These are phyloP conservation scores for Acleris literana DNA, from an alignment of 2,888 invertebrate species.

Conservation along the genomic window DNA sequence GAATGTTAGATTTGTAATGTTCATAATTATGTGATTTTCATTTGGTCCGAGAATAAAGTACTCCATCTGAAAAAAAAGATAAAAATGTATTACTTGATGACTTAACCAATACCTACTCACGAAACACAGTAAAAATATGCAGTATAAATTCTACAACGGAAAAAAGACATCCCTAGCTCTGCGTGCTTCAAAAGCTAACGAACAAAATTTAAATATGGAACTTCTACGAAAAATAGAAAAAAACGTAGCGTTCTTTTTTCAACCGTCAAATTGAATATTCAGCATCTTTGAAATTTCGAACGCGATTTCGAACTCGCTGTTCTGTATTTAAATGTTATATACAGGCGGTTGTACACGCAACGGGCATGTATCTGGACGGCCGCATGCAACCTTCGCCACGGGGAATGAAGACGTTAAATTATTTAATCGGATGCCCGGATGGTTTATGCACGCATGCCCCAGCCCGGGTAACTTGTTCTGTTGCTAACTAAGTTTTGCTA, in stretches of 20 bases:
- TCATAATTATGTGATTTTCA: too few species aligned
- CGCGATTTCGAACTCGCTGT: slow-evolving; percentile 17
- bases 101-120: background rate
- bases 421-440: slow-evolving; percentile 77
- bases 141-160: background rate
- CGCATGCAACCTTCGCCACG: slow-evolving; percentile 76
- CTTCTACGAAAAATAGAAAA: background rate
- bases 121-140: background rate
- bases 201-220: too few species aligned
- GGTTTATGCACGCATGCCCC: slow-evolving; percentile 69
- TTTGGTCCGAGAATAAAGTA: background rate
- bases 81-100: background rate
- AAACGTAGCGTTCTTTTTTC: background rate
- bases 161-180: too few species aligned
- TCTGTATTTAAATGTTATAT: slow-evolving; percentile 28
- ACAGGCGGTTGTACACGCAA: slow-evolving; percentile 40
- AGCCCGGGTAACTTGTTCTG: slow-evolving; percentile 43
- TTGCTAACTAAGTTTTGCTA: slow-evolving; percentile 29
- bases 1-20: too few species aligned
- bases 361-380: slow-evolving; percentile 67
- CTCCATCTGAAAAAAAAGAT: slow-evolving; percentile 20
- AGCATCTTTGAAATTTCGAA: background rate
- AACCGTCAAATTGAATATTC: background rate
- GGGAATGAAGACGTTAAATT: slow-evolving; percentile 83
- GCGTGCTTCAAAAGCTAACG: too few species aligned